Evolutionary conservation across 2,888 invertebrate species (phyloP).

Genomic region (Phengaris arion): DNA sequence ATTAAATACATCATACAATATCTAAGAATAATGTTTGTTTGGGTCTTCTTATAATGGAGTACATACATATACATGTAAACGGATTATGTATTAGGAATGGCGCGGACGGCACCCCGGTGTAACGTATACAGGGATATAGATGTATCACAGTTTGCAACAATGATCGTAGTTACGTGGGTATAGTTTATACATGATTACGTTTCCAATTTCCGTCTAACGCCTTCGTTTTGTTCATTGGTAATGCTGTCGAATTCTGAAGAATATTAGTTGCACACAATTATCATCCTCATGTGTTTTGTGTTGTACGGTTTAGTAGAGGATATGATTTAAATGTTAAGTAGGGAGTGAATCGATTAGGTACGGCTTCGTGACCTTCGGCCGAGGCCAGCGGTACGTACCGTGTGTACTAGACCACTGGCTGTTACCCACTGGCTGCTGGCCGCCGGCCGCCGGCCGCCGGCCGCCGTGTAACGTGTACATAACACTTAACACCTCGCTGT

Average conservation of each 20-base stretch:
- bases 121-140: background rate
- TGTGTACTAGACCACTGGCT: background rate
- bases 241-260: too few relatives aligned
- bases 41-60: too few relatives aligned
- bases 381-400: background rate
- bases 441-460: too few relatives aligned
- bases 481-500: background rate
- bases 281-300: background rate
- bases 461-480: too few relatives aligned
- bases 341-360: constrained; percentile 3
- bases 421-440: too few relatives aligned
- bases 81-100: background rate
- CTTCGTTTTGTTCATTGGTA: background rate
- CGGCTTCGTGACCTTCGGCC: constrained; percentile 20
- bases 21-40: too few relatives aligned
- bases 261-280: background rate
- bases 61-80: too few relatives aligned
- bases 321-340: constrained; percentile 12
- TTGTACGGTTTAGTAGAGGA: background rate
- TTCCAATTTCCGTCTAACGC: background rate
- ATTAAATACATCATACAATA: too few relatives aligned
- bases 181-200: constrained; percentile 4
- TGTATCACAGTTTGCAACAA: background rate
- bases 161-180: background rate
- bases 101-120: background rate